A percentile compares a stretch with the other conserved stretches of the same genome.
Conservation (phyloP, 2,113 vertebrate genomes). For the Mionectes macconnelli region DNA sequence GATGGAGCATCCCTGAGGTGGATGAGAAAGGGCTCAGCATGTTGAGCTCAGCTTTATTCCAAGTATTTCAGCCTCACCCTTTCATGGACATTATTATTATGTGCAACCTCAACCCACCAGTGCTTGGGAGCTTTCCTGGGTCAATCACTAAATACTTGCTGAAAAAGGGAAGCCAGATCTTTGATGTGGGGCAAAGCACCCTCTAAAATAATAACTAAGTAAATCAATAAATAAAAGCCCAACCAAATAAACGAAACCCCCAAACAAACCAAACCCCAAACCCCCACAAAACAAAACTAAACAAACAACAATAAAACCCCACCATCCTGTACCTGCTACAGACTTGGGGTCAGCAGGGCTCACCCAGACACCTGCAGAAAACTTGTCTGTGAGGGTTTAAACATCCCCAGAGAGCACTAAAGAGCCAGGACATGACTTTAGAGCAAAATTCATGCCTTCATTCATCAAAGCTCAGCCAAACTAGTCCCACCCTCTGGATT, state of each 20-base stretch:
- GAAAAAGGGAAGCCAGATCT: background rate
- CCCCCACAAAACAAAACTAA: background rate
- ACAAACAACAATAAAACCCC: background rate
- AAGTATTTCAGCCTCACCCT: background rate
- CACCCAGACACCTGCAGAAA: background rate
- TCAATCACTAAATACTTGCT: background rate
- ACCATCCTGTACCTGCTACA: background rate
- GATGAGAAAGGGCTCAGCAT: background rate
- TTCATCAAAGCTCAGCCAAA: background rate
- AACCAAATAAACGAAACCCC: background rate
- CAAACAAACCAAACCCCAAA: background rate
- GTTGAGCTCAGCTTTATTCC: background rate
- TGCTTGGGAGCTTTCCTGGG: fast-evolving
- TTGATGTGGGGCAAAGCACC: background rate
- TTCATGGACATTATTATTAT: background rate
- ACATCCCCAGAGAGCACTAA: background rate
- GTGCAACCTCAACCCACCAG: background rate
- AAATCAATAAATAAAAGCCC: background rate
- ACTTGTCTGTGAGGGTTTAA: background rate
- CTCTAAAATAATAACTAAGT: background rate
- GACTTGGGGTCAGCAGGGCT: background rate
- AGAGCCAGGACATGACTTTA: background rate
- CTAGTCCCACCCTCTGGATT: background rate
- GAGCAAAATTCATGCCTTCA: background rate
- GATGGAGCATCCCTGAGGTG: background rate